phyloP scores from a whole-genome alignment of 1,140 invertebrate species.

The Coenobita brevimanus region DNA sequence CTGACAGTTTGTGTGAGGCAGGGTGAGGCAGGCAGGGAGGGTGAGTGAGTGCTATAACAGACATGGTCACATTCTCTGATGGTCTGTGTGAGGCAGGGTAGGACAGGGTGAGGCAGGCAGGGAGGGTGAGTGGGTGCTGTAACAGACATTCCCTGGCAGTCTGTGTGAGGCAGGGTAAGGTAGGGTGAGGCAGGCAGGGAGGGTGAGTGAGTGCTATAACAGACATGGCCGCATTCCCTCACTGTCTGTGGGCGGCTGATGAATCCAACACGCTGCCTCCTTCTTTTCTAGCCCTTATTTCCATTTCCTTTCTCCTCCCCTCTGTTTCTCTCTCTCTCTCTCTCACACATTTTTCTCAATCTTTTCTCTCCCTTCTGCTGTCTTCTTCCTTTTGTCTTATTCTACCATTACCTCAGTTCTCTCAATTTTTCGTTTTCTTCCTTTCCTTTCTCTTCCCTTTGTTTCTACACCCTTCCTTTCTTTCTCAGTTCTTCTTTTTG shows the following conservation, averaged over 20 bases:
- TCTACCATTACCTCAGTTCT: background rate
- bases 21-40: too few species aligned
- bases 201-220: too few species aligned
- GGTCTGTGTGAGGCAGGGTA: too few species aligned
- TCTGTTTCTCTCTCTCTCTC: background rate
- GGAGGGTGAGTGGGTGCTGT: too few species aligned
- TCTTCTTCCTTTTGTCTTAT: background rate
- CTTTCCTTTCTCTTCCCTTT: background rate
- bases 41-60: constrained; percentile 32
- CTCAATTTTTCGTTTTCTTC: background rate
- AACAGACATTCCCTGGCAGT: too few species aligned
- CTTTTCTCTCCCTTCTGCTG: background rate
- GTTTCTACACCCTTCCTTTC: background rate
- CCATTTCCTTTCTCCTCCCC: background rate
- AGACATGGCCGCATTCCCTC: constrained; percentile 40
- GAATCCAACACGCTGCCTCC: constrained; percentile 28
- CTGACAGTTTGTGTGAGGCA: too few species aligned
- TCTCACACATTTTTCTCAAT: background rate
- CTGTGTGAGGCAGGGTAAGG: too few species aligned
- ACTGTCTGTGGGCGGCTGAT: constrained; percentile 33
- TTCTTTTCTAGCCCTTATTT: background rate
- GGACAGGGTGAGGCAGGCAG: too few species aligned
- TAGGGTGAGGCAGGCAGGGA: too few species aligned
- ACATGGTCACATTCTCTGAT: background rate
- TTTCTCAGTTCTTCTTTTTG: too few species aligned